A percentile compares a stretch with the other conserved stretches of the same genome.
Conservation (phyloP, 2,113 vertebrate species). For the Oostethus manadensis region DNA sequence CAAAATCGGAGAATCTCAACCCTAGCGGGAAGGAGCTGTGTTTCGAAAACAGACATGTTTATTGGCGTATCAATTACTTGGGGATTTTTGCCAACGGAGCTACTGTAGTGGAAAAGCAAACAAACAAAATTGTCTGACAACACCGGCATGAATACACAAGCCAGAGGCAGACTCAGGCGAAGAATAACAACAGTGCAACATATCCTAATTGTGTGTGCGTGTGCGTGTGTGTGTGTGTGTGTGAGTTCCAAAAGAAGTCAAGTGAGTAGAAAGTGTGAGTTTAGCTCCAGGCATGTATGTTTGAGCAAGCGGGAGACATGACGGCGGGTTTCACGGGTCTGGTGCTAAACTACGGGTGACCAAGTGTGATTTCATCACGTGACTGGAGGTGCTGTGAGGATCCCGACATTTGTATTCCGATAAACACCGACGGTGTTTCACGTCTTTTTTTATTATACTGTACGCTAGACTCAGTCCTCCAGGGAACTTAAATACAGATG, state of each 20-base stretch:
- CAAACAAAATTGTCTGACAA: too few relatives aligned
- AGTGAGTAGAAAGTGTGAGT: slow-evolving; percentile 9
- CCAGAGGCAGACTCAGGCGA: neutral
- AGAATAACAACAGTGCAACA: neutral
- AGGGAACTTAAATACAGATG: too few relatives aligned
- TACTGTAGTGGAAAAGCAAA: too few relatives aligned
- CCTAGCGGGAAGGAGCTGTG: too few relatives aligned
- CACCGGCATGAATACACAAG: too few relatives aligned
- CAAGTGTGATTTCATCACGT: slow-evolving; percentile 1
- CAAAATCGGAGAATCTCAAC: too few relatives aligned
- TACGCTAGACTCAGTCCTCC: too few relatives aligned
- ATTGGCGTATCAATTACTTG: too few relatives aligned
- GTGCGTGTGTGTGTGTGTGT: neutral
- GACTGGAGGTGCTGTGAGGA: neutral
- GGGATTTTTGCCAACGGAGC: too few relatives aligned
- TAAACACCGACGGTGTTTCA: neutral
- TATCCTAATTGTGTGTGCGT: neutral
- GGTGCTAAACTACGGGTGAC: neutral
- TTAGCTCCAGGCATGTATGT: neutral
- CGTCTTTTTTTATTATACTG: neutral
- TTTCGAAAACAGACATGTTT: too few relatives aligned
- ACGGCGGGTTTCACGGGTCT: neutral
- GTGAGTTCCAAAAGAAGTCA: slow-evolving; percentile 1
- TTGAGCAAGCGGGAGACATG: neutral
- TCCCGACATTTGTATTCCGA: neutral